Percentiles rank a stretch among this genome's conserved stretches.
Conservation (phyloP, 2,888 invertebrate genomes). For the Rhimphoctona megacephalus region DNA sequence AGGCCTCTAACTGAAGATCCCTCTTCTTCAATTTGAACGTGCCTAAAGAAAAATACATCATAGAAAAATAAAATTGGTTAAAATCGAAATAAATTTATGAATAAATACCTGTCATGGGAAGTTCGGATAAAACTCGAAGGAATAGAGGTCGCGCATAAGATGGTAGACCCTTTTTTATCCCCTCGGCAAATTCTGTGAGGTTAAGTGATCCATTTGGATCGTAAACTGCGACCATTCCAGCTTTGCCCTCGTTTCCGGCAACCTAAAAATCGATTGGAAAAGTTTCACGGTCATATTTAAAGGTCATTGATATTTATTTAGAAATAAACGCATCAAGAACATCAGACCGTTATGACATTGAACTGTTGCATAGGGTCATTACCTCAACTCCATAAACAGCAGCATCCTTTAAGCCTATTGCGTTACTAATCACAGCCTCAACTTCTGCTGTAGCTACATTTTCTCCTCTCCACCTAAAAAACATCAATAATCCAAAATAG, state of each 20-base stretch:
- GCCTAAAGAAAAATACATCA: conserved; percentile 85
- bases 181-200: conserved; percentile 87
- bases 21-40: conserved; percentile 98
- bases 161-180: conserved; percentile 91
- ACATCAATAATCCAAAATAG: neutral
- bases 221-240: conserved; percentile 97
- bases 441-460: conserved; percentile 98
- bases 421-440: conserved; percentile 94
- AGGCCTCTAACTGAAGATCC: conserved; percentile 94
- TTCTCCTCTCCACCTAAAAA: conserved; percentile 95
- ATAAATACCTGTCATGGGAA: conserved; percentile 90
- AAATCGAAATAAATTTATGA: neutral
- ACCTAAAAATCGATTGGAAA: conserved; percentile 86
- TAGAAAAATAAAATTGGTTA: conserved; percentile 23
- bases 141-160: conserved; percentile 96
- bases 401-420: conserved; percentile 90
- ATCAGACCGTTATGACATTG: neutral
- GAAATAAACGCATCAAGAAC: neutral
- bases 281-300: neutral
- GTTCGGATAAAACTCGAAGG: conserved; percentile 90
- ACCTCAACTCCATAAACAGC: conserved; percentile 97
- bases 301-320: neutral
- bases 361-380: conserved; percentile 32
- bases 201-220: conserved; percentile 88
- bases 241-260: conserved; percentile 93